A percentile compares a stretch with the other conserved stretches of the same genome.
Evolutionary conservation across 1,140 invertebrate genomes (phyloP).

Genomic region (Odontomachus brunneus): DNA sequence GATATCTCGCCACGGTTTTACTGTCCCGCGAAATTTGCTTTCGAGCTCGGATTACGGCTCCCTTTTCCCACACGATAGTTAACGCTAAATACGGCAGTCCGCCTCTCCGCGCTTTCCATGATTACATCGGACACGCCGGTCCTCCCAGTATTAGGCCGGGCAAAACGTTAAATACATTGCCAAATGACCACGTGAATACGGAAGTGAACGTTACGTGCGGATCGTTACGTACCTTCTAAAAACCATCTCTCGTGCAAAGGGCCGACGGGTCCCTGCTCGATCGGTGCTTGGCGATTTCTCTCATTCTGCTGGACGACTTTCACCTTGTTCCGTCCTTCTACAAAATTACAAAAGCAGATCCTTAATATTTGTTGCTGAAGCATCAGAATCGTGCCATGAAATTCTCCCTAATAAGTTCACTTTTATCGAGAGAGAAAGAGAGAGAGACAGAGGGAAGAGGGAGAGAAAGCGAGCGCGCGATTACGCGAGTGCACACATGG

Average conservation of each 20-base stretch:
- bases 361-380: neutral
- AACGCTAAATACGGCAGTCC: neutral
- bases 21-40: neutral
- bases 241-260: slow-evolving; percentile 82
- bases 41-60: neutral
- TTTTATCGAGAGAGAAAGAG: neutral
- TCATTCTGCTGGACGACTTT: slow-evolving; percentile 72
- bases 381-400: slow-evolving; percentile 4
- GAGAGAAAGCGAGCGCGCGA: no score
- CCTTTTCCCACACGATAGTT: neutral
- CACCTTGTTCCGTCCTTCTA: slow-evolving; percentile 60
- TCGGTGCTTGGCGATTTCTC: slow-evolving; percentile 63
- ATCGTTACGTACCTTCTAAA: slow-evolving; percentile 82
- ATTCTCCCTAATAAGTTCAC: slow-evolving; percentile 30
- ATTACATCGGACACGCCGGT: neutral
- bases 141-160: neutral
- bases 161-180: neutral
- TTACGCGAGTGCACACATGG: neutral
- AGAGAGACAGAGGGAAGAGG: neutral
- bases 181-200: no score
- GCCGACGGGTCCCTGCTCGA: slow-evolving; percentile 76
- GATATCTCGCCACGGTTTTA: neutral
- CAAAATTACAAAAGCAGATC: slow-evolving; percentile 25
- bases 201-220: no score
- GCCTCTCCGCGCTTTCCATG: neutral